Conservation (phyloP, 2,888 invertebrate species). For the Cenopis cana region DNA sequence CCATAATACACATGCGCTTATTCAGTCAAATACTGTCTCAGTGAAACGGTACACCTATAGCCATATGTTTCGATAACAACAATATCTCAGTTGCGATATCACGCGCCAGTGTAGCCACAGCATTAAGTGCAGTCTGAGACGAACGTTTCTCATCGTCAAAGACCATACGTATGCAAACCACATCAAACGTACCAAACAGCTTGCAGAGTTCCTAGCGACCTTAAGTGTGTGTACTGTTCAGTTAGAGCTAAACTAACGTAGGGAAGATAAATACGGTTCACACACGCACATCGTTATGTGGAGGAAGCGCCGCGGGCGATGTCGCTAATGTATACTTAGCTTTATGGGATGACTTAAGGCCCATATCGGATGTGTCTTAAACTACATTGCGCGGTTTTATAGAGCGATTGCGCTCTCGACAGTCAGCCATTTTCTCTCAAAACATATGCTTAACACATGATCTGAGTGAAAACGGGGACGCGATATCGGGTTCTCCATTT, state of each 20-base stretch:
- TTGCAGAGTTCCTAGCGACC: neutral
- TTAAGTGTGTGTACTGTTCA: too few relatives aligned
- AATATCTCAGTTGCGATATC: neutral
- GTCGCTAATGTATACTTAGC: conserved; percentile 17
- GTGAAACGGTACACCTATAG: too few relatives aligned
- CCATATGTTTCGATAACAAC: too few relatives aligned
- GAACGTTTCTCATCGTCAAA: neutral
- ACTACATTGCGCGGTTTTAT: too few relatives aligned
- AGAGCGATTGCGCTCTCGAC: too few relatives aligned
- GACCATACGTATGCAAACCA: neutral
- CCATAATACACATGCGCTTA: too few relatives aligned
- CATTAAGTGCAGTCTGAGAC: neutral
- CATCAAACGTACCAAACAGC: neutral
- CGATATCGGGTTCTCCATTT: too few relatives aligned
- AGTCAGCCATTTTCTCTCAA: too few relatives aligned
- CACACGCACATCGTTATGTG: conserved; percentile 16
- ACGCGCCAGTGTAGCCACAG: neutral
- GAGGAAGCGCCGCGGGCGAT: conserved; percentile 14
- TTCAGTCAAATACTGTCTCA: too few relatives aligned
- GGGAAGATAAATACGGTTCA: conserved; percentile 17
- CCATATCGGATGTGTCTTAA: too few relatives aligned
- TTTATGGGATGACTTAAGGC: neutral
- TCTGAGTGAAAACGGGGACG: too few relatives aligned
- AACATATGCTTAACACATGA: too few relatives aligned
- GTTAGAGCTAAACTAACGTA: conserved; percentile 8